These are phyloP conservation scores for Eurypyga helias DNA, from an alignment of 2,113 vertebrate genomes.

Conservation along the genomic window DNA sequence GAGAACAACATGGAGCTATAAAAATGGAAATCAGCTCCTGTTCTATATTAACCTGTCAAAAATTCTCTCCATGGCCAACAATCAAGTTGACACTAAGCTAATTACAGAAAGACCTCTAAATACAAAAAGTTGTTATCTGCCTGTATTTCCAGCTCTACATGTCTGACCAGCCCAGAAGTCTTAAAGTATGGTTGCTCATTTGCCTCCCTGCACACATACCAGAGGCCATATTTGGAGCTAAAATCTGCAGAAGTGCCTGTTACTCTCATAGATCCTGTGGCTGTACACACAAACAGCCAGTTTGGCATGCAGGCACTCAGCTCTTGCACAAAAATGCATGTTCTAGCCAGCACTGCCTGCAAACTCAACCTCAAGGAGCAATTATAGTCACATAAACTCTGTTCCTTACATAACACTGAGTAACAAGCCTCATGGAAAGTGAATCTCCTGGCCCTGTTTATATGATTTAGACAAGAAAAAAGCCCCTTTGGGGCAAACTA, in stretches of 20 bases:
- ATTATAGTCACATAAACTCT: background rate
- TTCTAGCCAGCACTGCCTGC: slow-evolving; percentile 28
- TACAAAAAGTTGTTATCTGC: background rate
- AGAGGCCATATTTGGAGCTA: background rate
- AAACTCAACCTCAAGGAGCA: slow-evolving; percentile 48
- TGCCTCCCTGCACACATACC: background rate
- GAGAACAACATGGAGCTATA: background rate
- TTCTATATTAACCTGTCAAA: slow-evolving; percentile 1
- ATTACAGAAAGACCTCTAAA: background rate
- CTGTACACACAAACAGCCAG: background rate
- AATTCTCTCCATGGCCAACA: background rate
- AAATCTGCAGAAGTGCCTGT: background rate
- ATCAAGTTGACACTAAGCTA: background rate
- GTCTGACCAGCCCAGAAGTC: background rate
- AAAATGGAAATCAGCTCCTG: background rate
- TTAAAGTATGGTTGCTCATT: background rate
- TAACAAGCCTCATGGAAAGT: background rate
- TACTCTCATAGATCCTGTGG: background rate
- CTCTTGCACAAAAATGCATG: background rate
- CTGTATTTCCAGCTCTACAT: background rate
- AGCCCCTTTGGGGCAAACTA: background rate
- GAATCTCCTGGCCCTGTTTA: background rate
- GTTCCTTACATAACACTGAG: background rate
- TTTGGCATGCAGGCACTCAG: background rate
- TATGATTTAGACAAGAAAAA: background rate